Evolutionary conservation across 2,797 vertebrate genomes (phyloP).

Genomic region (Ispidina lecontei): DNA sequence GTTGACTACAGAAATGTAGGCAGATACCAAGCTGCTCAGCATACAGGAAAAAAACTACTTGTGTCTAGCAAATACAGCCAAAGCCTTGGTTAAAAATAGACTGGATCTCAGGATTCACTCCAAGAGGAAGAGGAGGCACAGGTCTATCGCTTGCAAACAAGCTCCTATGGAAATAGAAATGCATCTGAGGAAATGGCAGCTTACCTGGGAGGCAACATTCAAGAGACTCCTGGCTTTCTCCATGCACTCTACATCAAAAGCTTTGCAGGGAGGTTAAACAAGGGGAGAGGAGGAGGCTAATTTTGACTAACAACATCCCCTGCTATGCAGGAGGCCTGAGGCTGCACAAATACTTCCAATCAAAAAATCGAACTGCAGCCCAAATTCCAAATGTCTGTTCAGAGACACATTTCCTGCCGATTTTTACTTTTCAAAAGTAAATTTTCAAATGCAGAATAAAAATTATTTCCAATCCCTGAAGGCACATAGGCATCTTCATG

Average conservation of each 20-base stretch:
- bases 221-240: background rate
- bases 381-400: background rate
- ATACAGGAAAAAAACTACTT: background rate
- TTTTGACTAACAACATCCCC: background rate
- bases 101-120: background rate
- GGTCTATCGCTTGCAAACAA: background rate
- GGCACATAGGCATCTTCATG: background rate
- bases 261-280: background rate
- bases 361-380: background rate
- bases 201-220: background rate
- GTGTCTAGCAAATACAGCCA: background rate
- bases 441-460: background rate
- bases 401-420: background rate
- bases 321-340: background rate
- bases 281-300: background rate
- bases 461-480: background rate
- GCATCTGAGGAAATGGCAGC: background rate
- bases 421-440: background rate
- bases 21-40: background rate
- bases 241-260: background rate
- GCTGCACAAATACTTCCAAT: background rate
- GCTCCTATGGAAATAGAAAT: background rate
- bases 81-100: background rate
- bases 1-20: background rate
- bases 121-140: background rate